A percentile compares a stretch with the other conserved stretches of the same genome.
Conservation (phyloP, 2,888 invertebrate genomes). For the Mayetiola destructor region DNA sequence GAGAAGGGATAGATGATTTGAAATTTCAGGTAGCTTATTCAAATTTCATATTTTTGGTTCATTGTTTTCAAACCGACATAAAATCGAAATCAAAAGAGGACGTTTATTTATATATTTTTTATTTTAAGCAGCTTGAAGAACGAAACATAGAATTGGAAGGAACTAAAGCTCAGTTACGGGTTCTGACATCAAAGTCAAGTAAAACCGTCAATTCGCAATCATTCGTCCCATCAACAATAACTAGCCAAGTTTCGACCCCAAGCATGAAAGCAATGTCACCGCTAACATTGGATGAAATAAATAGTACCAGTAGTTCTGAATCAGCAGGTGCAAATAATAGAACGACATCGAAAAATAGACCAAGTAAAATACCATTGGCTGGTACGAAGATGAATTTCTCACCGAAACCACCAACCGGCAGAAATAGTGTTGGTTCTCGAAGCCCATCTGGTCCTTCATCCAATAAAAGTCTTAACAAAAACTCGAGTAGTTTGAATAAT, state of each 20-base stretch:
- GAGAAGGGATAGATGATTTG: slow-evolving; percentile 68
- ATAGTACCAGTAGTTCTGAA: slow-evolving; percentile 45
- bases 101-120: neutral
- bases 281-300: slow-evolving; percentile 38
- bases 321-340: slow-evolving; percentile 46
- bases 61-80: slow-evolving; percentile 19
- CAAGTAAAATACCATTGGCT: slow-evolving; percentile 59
- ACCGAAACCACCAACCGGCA: slow-evolving; percentile 44
- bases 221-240: slow-evolving; percentile 24
- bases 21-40: slow-evolving; percentile 71
- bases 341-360: slow-evolving; percentile 33
- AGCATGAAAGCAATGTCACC: slow-evolving; percentile 46
- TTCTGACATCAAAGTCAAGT: slow-evolving; percentile 44
- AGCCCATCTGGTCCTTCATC: slow-evolving; percentile 24
- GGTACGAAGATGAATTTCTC: slow-evolving; percentile 43
- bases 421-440: slow-evolving; percentile 20
- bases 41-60: too few species aligned
- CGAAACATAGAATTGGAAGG: slow-evolving; percentile 70
- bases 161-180: slow-evolving; percentile 60
- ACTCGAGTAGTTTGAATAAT: slow-evolving; percentile 31
- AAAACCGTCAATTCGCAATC: slow-evolving; percentile 24
- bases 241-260: slow-evolving; percentile 36
- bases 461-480: slow-evolving; percentile 31
- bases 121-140: slow-evolving; percentile 52
- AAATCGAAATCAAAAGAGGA: neutral